A percentile compares a stretch with the other conserved stretches of the same genome.
Evolutionary conservation across 2,797 vertebrate genomes (phyloP).

Genomic region (Monodelphis domestica): DNA sequence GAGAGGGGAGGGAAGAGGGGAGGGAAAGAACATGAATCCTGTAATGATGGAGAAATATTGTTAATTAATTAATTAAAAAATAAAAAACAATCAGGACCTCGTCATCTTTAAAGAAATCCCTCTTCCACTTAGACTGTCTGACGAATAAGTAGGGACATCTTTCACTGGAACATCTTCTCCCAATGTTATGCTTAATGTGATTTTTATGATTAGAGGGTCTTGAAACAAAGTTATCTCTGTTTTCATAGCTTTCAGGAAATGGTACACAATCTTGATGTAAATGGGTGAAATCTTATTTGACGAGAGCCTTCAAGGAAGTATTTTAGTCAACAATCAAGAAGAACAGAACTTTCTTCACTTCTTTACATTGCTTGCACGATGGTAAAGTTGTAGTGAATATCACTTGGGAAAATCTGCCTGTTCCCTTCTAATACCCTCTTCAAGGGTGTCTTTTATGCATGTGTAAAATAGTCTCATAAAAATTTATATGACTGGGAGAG

Average conservation of each 20-base stretch:
- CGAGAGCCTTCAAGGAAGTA: background rate
- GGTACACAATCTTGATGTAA: background rate
- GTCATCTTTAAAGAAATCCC: background rate
- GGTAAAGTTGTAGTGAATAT: background rate
- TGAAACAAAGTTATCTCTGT: background rate
- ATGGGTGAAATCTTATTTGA: background rate
- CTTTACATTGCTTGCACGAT: background rate
- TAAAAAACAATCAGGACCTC: background rate
- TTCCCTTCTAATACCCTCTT: background rate
- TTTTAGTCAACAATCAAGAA: background rate
- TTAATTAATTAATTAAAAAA: too few relatives aligned
- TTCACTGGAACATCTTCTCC: background rate
- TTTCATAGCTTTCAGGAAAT: background rate
- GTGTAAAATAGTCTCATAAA: conserved; percentile 1
- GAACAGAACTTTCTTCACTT: background rate
- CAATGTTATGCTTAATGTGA: background rate
- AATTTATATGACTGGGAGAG: background rate
- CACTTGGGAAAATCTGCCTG: background rate
- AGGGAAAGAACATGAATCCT: too few relatives aligned
- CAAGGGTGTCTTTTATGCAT: background rate
- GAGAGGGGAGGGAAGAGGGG: too few relatives aligned
- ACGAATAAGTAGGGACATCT: background rate
- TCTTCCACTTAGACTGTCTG: background rate
- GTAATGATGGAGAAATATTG: too few relatives aligned
- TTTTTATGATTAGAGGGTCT: background rate